Evolutionary conservation across 2,888 invertebrate genomes (phyloP).

Genomic region (Athalia rosae): DNA sequence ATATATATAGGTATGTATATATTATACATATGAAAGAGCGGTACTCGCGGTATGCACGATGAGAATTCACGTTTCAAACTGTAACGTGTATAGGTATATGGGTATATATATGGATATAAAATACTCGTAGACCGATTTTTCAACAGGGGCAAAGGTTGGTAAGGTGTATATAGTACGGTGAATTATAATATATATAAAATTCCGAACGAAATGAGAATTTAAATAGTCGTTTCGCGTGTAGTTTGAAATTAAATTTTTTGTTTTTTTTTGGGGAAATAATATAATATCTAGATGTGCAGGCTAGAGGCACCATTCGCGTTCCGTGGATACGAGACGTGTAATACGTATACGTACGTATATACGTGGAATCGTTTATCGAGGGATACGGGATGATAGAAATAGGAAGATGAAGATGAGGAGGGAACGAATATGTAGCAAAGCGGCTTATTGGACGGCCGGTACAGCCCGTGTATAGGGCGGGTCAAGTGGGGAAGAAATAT

Average conservation of each 20-base stretch:
- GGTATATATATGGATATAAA: neutral
- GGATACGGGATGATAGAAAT: neutral
- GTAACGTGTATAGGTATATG: neutral
- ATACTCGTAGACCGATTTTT: neutral
- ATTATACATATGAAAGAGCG: neutral
- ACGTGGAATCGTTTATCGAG: neutral
- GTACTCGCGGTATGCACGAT: neutral
- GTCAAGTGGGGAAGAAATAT: slow-evolving; percentile 44
- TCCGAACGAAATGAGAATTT: no score
- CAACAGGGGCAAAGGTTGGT: no score
- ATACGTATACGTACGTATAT: no score
- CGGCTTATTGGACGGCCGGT: slow-evolving; percentile 13
- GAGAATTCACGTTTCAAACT: neutral
- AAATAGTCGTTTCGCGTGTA: no score
- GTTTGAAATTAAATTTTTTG: no score
- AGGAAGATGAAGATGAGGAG: neutral
- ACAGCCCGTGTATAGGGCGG: no score
- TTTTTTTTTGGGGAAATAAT: neutral
- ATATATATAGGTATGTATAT: neutral
- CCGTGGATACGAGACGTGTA: no score
- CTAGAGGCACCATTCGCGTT: neutral
- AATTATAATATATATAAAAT: no score
- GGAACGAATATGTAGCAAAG: slow-evolving; percentile 35
- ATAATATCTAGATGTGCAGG: neutral
- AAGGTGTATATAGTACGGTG: no score